A percentile compares a stretch with the other conserved stretches of the same genome.
Evolutionary conservation across 2,888 invertebrate genomes (phyloP).

Genomic region (Hypselothyrea guttata): DNA sequence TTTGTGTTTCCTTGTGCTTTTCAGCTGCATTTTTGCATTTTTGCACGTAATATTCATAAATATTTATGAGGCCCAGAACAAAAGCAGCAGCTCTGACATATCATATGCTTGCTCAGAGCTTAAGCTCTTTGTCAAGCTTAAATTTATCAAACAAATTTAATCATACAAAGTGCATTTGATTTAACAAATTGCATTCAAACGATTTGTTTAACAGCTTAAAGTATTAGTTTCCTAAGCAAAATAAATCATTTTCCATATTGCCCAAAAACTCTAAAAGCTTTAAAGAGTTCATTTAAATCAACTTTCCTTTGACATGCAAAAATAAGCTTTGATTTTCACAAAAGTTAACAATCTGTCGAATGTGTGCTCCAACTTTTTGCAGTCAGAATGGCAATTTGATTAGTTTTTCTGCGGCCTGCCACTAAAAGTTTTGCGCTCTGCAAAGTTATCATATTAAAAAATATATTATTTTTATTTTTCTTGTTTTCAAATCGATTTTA

Average conservation of each 20-base stretch:
- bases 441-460: too few relatives aligned
- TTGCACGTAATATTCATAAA: conserved; percentile 61
- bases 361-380: conserved; percentile 24
- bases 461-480: neutral
- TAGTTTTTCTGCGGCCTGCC: conserved; percentile 44
- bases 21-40: conserved; percentile 53
- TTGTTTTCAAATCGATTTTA: too few relatives aligned
- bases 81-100: conserved; percentile 28
- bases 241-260: too few relatives aligned
- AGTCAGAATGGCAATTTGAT: conserved; percentile 55
- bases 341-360: neutral
- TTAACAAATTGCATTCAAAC: conserved; percentile 36
- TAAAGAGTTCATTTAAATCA: too few relatives aligned
- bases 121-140: conserved; percentile 5
- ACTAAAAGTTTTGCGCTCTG: conserved; percentile 20
- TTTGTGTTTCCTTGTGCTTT: conserved; percentile 8
- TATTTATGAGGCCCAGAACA: conserved; percentile 64
- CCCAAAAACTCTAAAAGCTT: too few relatives aligned
- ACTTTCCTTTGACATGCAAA: conserved; percentile 1
- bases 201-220: too few relatives aligned
- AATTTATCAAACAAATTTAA: conserved; percentile 26
- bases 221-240: too few relatives aligned
- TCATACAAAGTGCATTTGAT: conserved; percentile 32
- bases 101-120: conserved; percentile 6
- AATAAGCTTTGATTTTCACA: conserved; percentile 40